A percentile compares a stretch with the other conserved stretches of the same genome.
phyloP scores from a whole-genome alignment of 2,888 invertebrate genomes.

The Tenthredo mesomela region DNA sequence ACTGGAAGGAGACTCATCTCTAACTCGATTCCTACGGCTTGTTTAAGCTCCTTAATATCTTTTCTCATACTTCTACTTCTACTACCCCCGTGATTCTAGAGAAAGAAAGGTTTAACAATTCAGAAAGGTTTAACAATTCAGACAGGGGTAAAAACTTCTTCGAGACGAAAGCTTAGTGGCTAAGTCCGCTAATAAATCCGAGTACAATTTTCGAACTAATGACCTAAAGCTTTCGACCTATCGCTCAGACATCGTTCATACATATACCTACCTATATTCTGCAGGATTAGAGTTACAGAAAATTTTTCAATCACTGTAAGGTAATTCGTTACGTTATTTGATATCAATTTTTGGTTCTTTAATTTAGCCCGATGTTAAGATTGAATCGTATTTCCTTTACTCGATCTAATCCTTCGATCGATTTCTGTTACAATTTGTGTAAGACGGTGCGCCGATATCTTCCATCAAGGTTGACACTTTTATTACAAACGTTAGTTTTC shows the following conservation, averaged over 20 bases:
- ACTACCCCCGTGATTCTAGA: background rate
- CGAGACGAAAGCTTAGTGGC: background rate
- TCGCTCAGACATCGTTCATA: background rate
- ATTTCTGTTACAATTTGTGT: background rate
- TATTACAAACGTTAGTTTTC: slow-evolving; percentile 15
- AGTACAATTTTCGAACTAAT: background rate
- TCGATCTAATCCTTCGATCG: background rate
- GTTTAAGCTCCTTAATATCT: background rate
- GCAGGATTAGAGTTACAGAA: background rate
- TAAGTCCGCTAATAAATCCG: background rate
- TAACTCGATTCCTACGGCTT: slow-evolving; percentile 6
- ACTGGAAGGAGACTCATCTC: background rate
- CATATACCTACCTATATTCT: background rate
- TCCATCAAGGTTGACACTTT: slow-evolving; percentile 31
- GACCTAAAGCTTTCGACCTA: background rate
- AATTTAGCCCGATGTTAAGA: background rate
- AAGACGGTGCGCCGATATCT: background rate
- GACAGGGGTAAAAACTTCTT: background rate
- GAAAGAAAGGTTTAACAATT: background rate
- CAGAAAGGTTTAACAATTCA: background rate
- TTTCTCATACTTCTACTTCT: background rate
- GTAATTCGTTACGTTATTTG: background rate
- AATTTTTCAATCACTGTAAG: background rate
- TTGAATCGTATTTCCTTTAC: background rate
- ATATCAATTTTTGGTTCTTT: background rate